phyloP scores from a whole-genome alignment of 2,113 vertebrate species.

The Gymnogyps californianus region DNA sequence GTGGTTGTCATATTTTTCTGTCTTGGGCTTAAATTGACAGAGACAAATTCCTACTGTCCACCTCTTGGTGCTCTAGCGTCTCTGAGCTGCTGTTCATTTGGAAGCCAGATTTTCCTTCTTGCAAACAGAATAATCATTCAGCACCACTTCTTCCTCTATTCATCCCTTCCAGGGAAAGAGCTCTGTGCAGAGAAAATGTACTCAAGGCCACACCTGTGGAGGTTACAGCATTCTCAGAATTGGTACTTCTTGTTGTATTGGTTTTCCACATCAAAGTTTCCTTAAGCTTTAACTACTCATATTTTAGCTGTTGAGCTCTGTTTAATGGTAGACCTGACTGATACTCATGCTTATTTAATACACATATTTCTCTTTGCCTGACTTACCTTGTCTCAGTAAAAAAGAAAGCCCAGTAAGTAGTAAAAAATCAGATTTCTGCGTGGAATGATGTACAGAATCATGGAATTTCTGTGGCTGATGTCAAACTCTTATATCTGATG shows the following conservation, averaged over 20 bases:
- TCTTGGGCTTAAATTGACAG: background rate
- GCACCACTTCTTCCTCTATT: background rate
- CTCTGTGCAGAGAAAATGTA: background rate
- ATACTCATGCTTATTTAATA: background rate
- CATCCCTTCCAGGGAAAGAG: background rate
- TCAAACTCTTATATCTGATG: background rate
- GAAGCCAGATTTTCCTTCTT: background rate
- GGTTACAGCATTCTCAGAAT: background rate
- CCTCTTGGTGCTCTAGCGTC: background rate
- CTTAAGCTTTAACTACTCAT: background rate
- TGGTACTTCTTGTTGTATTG: background rate
- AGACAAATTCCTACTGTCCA: background rate
- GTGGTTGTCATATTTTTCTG: background rate
- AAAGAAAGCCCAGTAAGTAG: background rate
- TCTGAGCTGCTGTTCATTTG: background rate
- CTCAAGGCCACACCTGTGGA: background rate
- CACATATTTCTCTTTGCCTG: background rate
- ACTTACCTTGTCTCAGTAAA: background rate
- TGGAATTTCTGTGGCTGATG: background rate
- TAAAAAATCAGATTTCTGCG: background rate
- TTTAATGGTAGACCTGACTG: background rate
- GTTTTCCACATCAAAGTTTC: background rate
- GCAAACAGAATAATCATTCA: background rate
- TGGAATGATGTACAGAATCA: background rate
- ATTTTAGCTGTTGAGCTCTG: background rate